Percentiles rank a stretch among this genome's conserved stretches.
Evolutionary conservation across 2,888 invertebrate genomes (phyloP).

Genomic region (Mesoligia furuncula): DNA sequence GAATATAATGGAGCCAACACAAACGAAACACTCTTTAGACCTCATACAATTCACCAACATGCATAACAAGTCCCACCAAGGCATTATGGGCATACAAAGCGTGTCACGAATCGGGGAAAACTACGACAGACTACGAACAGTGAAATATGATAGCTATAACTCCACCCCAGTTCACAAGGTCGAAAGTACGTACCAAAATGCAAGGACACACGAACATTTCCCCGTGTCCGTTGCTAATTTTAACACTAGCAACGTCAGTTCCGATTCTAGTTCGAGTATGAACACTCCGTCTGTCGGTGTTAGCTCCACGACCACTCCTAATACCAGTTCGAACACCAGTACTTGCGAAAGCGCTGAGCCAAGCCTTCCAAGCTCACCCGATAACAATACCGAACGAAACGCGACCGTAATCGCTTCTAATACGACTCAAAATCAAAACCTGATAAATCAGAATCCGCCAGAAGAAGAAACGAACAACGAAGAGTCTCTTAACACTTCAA

Average conservation of each 20-base stretch:
- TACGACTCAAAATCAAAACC: constrained; percentile 68
- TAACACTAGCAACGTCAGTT: constrained; percentile 87
- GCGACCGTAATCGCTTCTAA: constrained; percentile 62
- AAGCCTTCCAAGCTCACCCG: constrained; percentile 93
- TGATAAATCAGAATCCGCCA: constrained; percentile 47
- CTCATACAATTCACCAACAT: constrained; percentile 81
- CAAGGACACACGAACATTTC: constrained; percentile 78
- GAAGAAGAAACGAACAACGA: constrained; percentile 76
- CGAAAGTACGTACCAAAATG: constrained; percentile 83
- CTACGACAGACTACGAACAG: constrained; percentile 77
- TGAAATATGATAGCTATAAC: constrained; percentile 80
- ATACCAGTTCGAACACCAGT: constrained; percentile 93
- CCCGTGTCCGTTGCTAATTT: constrained; percentile 78
- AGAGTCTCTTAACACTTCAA: constrained; percentile 80
- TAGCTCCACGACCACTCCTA: constrained; percentile 93
- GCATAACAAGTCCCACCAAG: constrained; percentile 75
- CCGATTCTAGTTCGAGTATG: constrained; percentile 93
- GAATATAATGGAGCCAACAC: constrained; percentile 79
- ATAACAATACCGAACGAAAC: constrained; percentile 74
- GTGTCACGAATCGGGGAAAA: constrained; percentile 79
- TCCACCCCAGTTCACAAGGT: constrained; percentile 77
- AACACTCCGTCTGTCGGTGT: constrained; percentile 90
- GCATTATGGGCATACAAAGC: constrained; percentile 77
- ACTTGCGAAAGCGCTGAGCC: constrained; percentile 93
- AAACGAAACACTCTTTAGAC: constrained; percentile 82